Percentiles rank a stretch among this genome's conserved stretches.
These are phyloP conservation scores for Propithecus coquereli DNA, from an alignment of 2,113 vertebrate species.

Conservation along the genomic window DNA sequence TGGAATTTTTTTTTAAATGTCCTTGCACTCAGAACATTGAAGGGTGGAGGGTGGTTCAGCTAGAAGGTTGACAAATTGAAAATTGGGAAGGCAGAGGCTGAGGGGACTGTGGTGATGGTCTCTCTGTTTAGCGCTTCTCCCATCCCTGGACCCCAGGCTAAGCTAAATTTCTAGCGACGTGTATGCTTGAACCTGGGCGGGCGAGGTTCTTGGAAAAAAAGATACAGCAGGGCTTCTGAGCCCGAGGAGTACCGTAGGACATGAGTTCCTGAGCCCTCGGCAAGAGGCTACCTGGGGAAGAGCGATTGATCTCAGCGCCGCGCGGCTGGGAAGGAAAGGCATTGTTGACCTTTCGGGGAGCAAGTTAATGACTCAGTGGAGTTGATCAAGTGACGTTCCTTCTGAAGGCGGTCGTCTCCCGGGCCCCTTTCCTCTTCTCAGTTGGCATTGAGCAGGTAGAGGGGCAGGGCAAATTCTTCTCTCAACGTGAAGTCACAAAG, in stretches of 20 bases:
- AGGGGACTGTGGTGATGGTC: neutral
- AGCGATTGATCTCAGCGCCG: neutral
- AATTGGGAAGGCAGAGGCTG: neutral
- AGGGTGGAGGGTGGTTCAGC: neutral
- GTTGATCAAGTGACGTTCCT: neutral
- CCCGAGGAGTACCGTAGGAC: accelerated
- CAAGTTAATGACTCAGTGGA: neutral
- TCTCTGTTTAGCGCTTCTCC: neutral
- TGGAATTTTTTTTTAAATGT: too few species aligned
- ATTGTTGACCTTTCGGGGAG: neutral
- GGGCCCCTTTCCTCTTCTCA: neutral
- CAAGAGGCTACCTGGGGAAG: neutral
- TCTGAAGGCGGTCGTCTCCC: neutral
- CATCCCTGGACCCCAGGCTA: neutral
- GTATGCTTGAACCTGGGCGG: neutral
- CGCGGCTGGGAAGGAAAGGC: neutral
- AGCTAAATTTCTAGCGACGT: neutral
- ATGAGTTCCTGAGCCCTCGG: neutral
- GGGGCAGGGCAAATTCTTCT: neutral
- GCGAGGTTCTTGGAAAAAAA: neutral
- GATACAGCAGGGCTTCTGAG: neutral
- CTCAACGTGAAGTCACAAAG: neutral
- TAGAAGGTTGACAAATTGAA: neutral
- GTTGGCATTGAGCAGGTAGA: neutral
- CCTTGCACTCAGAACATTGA: neutral